These are phyloP conservation scores for Remorina albescens DNA, from an alignment of 2,797 vertebrate species.

Conservation along the genomic window DNA sequence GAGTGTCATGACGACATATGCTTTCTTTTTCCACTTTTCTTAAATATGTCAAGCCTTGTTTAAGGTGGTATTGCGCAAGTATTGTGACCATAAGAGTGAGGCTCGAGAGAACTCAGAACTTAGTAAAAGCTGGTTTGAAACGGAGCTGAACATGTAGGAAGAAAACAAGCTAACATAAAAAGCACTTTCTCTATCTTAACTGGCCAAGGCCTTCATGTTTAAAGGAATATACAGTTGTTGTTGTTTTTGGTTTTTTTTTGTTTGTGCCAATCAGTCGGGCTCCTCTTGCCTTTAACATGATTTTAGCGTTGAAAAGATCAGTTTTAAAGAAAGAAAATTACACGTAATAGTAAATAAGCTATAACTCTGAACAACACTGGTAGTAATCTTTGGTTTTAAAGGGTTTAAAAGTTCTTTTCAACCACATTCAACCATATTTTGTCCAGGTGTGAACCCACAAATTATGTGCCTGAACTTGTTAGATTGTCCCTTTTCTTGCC, in stretches of 20 bases:
- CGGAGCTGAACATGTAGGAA: slow-evolving; percentile 8
- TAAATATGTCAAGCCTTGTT: slow-evolving; percentile 6
- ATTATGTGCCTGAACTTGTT: slow-evolving; percentile 60
- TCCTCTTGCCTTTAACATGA: slow-evolving; percentile 27
- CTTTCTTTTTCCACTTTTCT: slow-evolving; percentile 17
- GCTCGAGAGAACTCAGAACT: slow-evolving; percentile 5
- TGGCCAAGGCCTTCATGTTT: slow-evolving; percentile 41
- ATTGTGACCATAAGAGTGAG: slow-evolving; percentile 20
- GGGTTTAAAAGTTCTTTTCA: slow-evolving; percentile 15
- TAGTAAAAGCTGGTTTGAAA: slow-evolving; percentile 8
- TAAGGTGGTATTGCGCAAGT: slow-evolving; percentile 2
- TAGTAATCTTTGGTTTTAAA: slow-evolving; percentile 35
- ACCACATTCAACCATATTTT: slow-evolving; percentile 29
- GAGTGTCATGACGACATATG: neutral
- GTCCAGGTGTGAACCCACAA: slow-evolving; percentile 16
- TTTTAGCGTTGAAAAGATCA: too few species aligned
- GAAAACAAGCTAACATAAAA: slow-evolving; percentile 7
- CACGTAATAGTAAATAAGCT: slow-evolving; percentile 51
- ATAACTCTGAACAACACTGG: slow-evolving; percentile 52
- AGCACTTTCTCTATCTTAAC: slow-evolving; percentile 60
- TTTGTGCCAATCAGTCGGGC: slow-evolving; percentile 45
- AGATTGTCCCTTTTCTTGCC: slow-evolving; percentile 2
- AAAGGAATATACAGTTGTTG: slow-evolving; percentile 24
- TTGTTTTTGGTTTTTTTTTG: slow-evolving; percentile 26
- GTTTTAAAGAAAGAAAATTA: slow-evolving; percentile 11